Evolutionary conservation across 2,113 vertebrate species (phyloP).

Genomic region (Malurus cyaneus): DNA sequence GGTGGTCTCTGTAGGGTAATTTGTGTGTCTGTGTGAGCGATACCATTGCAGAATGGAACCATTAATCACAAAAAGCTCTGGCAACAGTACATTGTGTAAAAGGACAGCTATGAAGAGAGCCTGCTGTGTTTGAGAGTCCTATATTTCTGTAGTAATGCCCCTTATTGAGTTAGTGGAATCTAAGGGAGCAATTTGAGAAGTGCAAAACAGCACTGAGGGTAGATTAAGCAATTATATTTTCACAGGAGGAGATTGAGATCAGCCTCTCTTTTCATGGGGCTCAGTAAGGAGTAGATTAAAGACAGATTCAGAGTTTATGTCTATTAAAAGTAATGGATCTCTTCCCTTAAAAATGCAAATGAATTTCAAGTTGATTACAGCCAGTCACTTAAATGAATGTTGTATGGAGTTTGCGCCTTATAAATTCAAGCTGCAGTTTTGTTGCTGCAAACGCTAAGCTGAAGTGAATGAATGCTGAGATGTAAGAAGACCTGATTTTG

Average conservation of each 20-base stretch:
- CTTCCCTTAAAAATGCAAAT: slow-evolving; percentile 20
- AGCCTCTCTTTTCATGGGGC: not conserved
- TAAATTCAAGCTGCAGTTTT: not conserved
- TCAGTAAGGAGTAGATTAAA: slow-evolving; percentile 17
- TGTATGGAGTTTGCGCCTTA: not conserved
- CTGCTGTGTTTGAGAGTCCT: slow-evolving; percentile 2
- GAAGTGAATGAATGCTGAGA: not conserved
- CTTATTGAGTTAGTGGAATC: slow-evolving; percentile 22
- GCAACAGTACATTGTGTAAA: not conserved
- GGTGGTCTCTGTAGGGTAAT: not conserved
- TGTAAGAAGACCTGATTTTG: not conserved
- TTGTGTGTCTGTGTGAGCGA: slow-evolving; percentile 3
- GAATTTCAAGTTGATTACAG: not conserved
- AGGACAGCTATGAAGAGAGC: not conserved
- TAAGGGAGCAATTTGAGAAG: slow-evolving; percentile 17
- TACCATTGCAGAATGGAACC: not conserved
- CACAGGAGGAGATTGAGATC: not conserved
- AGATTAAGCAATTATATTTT: slow-evolving; percentile 19
- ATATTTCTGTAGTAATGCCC: not conserved
- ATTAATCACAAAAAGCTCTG: slow-evolving; percentile 11
- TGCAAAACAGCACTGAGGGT: not conserved
- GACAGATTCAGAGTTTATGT: not conserved
- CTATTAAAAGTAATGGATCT: slow-evolving; percentile 9
- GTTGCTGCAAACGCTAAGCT: not conserved
- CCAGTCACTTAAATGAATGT: not conserved